phyloP scores from a whole-genome alignment of 2,888 invertebrate species.

The Lithophane socia region DNA sequence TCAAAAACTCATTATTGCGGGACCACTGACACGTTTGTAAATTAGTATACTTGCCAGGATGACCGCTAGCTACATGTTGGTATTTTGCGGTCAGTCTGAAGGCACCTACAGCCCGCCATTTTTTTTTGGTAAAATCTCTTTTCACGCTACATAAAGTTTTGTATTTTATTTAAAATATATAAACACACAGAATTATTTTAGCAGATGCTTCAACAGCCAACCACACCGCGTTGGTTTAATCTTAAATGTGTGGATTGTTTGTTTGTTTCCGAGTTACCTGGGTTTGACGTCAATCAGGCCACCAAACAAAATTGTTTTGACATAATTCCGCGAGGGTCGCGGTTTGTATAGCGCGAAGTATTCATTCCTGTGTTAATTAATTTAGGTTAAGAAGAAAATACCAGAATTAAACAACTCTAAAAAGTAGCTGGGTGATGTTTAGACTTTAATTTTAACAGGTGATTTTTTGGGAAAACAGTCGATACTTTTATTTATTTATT shows the following conservation, averaged over 20 bases:
- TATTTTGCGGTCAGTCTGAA: neutral
- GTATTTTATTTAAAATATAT: neutral
- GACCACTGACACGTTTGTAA: no score
- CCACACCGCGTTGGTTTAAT: neutral
- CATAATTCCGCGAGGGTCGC: conserved; percentile 18
- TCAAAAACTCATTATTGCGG: no score
- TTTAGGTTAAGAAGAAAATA: conserved; percentile 4
- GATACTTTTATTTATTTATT: no score
- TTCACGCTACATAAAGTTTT: neutral
- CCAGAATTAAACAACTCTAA: neutral
- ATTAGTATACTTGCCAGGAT: no score
- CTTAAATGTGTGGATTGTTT: conserved; percentile 17
- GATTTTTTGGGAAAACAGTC: no score
- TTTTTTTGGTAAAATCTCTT: no score
- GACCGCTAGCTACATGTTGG: no score
- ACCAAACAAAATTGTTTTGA: conserved; percentile 50
- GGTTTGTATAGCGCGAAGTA: conserved; percentile 20
- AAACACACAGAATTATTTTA: no score
- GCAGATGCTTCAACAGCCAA: neutral
- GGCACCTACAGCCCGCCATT: neutral
- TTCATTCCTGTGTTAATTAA: conserved; percentile 5
- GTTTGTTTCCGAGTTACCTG: conserved; percentile 30
- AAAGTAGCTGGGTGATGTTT: neutral
- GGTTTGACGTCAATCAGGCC: conserved; percentile 32
- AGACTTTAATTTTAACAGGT: no score